Conservation (phyloP, 2,888 invertebrate genomes). For the Sisyra nigra region DNA sequence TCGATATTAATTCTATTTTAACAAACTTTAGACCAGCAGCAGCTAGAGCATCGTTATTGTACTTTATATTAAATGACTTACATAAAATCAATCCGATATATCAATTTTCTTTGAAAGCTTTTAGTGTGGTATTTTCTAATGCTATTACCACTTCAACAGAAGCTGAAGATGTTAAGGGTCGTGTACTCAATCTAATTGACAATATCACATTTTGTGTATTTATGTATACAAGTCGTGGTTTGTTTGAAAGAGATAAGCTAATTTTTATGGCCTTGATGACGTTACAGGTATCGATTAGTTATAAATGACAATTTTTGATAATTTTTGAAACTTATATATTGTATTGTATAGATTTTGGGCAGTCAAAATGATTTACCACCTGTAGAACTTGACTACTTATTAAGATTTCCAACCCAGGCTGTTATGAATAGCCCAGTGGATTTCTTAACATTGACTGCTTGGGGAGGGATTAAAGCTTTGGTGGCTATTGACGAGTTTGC, state of each 20-base stretch:
- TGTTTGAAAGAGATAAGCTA: conserved; percentile 84
- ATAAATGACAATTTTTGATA: background rate
- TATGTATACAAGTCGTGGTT: conserved; percentile 74
- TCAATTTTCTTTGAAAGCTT: conserved; percentile 89
- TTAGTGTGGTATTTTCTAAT: conserved; percentile 79
- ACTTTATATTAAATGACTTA: conserved; percentile 85
- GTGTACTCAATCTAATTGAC: conserved; percentile 67
- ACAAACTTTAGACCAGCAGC: conserved; percentile 50
- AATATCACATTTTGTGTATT: conserved; percentile 76
- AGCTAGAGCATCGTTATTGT: conserved; percentile 71
- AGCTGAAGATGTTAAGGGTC: conserved; percentile 49
- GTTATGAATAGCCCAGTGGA: conserved; percentile 62
- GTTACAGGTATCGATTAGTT: conserved; percentile 61
- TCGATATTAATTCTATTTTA: conserved; percentile 1
- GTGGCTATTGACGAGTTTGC: conserved; percentile 62
- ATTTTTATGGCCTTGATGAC: conserved; percentile 80
- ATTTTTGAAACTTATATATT: background rate
- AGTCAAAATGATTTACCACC: conserved; percentile 51
- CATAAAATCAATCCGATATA: conserved; percentile 89
- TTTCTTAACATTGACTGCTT: conserved; percentile 60
- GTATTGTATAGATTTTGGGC: conserved; percentile 34
- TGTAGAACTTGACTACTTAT: conserved; percentile 68
- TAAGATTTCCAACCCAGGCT: conserved; percentile 68
- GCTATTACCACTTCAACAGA: conserved; percentile 55
- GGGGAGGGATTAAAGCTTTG: conserved; percentile 73